Conservation (phyloP, 1,140 invertebrate species). For the Caerostris extrusa region DNA sequence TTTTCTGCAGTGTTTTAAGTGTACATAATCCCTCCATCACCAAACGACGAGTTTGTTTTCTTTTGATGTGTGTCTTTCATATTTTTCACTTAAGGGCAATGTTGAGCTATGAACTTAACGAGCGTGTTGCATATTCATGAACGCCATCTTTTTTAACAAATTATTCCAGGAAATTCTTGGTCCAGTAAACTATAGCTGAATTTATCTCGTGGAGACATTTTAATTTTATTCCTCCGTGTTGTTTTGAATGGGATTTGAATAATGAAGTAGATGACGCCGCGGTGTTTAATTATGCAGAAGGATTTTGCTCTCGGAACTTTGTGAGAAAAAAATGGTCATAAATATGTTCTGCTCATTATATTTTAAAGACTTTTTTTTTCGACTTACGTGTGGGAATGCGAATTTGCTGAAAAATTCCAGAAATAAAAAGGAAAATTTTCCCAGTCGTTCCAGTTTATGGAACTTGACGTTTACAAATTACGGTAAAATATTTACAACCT, state of each 20-base stretch:
- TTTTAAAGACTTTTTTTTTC: not conserved
- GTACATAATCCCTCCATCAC: no score
- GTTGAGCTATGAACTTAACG: not conserved
- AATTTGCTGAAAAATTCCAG: no score
- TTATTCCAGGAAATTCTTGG: not conserved
- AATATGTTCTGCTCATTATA: conserved; percentile 30
- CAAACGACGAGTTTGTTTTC: no score
- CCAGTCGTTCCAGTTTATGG: no score
- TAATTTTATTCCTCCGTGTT: not conserved
- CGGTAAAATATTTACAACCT: no score
- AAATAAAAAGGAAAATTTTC: no score
- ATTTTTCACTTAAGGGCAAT: not conserved
- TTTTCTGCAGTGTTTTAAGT: no score
- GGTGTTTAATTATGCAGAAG: conserved; percentile 24
- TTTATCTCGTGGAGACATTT: not conserved
- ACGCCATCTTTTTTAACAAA: not conserved
- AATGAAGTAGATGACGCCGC: not conserved
- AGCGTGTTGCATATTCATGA: conserved; percentile 9
- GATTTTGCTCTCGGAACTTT: not conserved
- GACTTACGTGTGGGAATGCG: not conserved
- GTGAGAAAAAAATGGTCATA: not conserved
- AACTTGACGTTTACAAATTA: no score
- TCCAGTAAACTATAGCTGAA: not conserved
- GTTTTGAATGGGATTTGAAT: conserved; percentile 29
- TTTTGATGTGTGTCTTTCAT: no score